These are phyloP conservation scores for Micrasema minimum DNA, from an alignment of 1,140 invertebrate genomes.

Conservation along the genomic window DNA sequence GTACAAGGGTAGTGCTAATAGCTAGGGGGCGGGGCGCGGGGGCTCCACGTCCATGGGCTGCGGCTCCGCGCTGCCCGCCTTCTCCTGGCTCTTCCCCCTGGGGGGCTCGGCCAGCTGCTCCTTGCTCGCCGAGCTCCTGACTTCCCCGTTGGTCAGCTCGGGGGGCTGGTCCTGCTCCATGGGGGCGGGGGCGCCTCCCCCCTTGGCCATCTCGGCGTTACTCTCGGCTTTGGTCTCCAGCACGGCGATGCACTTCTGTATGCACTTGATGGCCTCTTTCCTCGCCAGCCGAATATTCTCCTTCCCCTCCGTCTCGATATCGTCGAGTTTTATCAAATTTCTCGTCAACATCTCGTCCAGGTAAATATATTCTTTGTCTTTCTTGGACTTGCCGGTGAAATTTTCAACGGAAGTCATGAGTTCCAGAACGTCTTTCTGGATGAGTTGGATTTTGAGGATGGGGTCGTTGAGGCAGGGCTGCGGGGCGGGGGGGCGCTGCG, in stretches of 20 bases:
- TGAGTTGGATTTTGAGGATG: slow-evolving; percentile 80
- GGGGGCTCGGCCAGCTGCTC: slow-evolving; percentile 57
- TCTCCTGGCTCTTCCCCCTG: slow-evolving; percentile 65
- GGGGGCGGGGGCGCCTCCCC: slow-evolving; percentile 2
- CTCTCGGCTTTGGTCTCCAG: slow-evolving; percentile 79
- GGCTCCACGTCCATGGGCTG: slow-evolving; percentile 45
- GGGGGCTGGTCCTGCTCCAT: slow-evolving; percentile 35
- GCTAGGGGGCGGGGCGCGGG: slow-evolving; percentile 10
- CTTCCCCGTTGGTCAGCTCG: slow-evolving; percentile 31
- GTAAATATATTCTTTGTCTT: slow-evolving; percentile 88
- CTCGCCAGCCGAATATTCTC: slow-evolving; percentile 87
- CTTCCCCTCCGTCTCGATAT: slow-evolving; percentile 90
- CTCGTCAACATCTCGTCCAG: slow-evolving; percentile 95
- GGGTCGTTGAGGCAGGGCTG: slow-evolving; percentile 72
- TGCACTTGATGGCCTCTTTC: slow-evolving; percentile 87
- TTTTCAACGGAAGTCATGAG: slow-evolving; percentile 81
- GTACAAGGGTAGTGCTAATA: slow-evolving; percentile 39
- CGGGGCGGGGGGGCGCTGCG: slow-evolving; percentile 57
- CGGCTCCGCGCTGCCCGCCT: slow-evolving; percentile 56
- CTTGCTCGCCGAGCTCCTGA: slow-evolving; percentile 31
- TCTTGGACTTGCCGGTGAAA: slow-evolving; percentile 77
- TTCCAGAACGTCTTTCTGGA: slow-evolving; percentile 83
- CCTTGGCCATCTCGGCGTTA: slow-evolving; percentile 56
- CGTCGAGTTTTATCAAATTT: slow-evolving; percentile 89
- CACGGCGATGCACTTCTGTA: slow-evolving; percentile 85